A percentile compares a stretch with the other conserved stretches of the same genome.
These are phyloP conservation scores for Melanostigma gelatinosum DNA, from an alignment of 2,113 vertebrate species.

Conservation along the genomic window DNA sequence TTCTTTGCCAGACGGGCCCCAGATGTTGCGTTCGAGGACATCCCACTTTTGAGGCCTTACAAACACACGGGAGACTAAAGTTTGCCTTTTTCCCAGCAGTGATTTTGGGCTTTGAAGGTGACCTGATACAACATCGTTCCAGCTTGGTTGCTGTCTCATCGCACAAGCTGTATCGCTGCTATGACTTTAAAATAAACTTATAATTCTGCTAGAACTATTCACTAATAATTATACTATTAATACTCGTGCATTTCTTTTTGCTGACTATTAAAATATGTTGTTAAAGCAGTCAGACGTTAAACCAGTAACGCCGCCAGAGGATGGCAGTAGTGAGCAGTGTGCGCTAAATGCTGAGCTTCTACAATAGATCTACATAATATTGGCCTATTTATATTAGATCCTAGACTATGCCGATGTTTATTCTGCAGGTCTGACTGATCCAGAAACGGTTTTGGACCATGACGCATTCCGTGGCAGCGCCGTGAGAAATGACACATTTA, in stretches of 20 bases:
- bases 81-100: neutral
- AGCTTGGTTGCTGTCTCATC: neutral
- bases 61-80: neutral
- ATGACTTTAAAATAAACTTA: neutral
- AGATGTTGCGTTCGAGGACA: constrained; percentile 6
- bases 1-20: neutral
- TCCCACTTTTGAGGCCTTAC: neutral
- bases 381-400: neutral
- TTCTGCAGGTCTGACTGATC: neutral
- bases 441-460: accelerated
- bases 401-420: neutral
- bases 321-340: constrained; percentile 28
- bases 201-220: too few relatives aligned
- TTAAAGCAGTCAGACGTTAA: neutral
- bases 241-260: too few relatives aligned
- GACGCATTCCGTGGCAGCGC: accelerated
- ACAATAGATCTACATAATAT: neutral
- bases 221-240: too few relatives aligned
- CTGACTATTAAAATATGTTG: too few relatives aligned
- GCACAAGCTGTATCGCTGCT: neutral
- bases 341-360: neutral
- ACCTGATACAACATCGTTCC: neutral
- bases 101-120: constrained; percentile 10
- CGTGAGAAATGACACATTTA: neutral
- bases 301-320: neutral